Conservation (phyloP, 2,113 vertebrate species). For the Numida meleagris region DNA sequence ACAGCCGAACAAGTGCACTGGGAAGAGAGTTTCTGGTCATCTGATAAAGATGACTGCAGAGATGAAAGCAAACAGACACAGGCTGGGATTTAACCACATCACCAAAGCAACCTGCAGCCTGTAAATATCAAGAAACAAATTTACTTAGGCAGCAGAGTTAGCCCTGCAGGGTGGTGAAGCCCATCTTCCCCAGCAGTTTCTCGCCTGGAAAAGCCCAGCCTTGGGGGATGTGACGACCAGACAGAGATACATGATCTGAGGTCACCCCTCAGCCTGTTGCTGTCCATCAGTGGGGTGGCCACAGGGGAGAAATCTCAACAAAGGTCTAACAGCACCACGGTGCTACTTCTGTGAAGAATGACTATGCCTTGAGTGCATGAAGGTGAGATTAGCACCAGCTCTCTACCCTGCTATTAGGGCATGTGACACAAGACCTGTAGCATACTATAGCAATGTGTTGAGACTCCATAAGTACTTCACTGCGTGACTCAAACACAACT, state of each 20-base stretch:
- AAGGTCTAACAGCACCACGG: neutral
- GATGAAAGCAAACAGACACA: neutral
- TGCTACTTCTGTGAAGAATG: neutral
- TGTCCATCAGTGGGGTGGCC: accelerated
- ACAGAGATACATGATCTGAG: neutral
- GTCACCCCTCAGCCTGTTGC: neutral
- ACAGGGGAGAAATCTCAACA: neutral
- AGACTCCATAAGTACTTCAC: neutral
- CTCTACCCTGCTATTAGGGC: neutral
- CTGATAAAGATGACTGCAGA: accelerated
- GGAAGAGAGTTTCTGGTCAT: neutral
- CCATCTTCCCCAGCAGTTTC: neutral
- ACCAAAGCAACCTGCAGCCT: neutral
- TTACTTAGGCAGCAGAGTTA: accelerated
- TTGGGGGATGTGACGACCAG: accelerated
- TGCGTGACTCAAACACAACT: constrained; percentile 1
- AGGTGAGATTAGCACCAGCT: neutral
- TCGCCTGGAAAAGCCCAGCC: accelerated
- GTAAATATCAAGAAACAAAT: neutral
- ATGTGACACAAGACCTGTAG: neutral
- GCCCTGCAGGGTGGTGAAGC: neutral
- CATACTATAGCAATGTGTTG: neutral
- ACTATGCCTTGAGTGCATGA: neutral
- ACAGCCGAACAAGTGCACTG: neutral
- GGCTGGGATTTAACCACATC: neutral